These are phyloP conservation scores for Eudasyphora cyanicolor DNA, from an alignment of 2,888 invertebrate genomes.

Conservation along the genomic window DNA sequence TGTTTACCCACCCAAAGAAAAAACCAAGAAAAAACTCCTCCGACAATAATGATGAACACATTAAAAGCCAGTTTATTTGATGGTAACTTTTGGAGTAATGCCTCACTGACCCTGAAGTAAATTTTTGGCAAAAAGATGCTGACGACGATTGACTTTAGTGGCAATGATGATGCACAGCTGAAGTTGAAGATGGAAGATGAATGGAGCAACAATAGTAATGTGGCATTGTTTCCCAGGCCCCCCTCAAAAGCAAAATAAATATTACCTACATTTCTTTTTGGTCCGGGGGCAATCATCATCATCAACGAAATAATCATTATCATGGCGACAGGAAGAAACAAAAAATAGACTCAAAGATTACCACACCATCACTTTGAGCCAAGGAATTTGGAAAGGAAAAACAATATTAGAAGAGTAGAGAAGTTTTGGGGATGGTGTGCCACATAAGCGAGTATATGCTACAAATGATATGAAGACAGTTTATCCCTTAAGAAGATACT, in stretches of 20 bases:
- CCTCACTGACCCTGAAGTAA: background rate
- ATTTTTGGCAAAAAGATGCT: background rate
- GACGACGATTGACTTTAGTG: background rate
- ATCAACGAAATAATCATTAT: conserved; percentile 7
- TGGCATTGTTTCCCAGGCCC: background rate
- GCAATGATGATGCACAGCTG: background rate
- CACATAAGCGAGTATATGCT: no score
- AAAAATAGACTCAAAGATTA: background rate
- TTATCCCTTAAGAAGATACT: no score
- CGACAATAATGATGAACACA: background rate
- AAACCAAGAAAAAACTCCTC: background rate
- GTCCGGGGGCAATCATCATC: background rate
- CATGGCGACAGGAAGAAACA: background rate
- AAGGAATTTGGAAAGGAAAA: no score
- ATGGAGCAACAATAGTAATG: background rate
- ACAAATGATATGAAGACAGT: no score
- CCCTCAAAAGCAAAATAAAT: background rate
- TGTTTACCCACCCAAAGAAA: no score
- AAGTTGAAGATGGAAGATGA: background rate
- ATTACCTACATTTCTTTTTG: background rate
- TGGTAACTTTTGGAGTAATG: background rate
- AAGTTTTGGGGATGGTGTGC: no score
- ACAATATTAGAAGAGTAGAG: no score
- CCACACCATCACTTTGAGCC: no score
- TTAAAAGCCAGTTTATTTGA: background rate